Conservation (phyloP, 64 coral and sea anemone genomes). For the Hydrozoanthus tunicans region DNA sequence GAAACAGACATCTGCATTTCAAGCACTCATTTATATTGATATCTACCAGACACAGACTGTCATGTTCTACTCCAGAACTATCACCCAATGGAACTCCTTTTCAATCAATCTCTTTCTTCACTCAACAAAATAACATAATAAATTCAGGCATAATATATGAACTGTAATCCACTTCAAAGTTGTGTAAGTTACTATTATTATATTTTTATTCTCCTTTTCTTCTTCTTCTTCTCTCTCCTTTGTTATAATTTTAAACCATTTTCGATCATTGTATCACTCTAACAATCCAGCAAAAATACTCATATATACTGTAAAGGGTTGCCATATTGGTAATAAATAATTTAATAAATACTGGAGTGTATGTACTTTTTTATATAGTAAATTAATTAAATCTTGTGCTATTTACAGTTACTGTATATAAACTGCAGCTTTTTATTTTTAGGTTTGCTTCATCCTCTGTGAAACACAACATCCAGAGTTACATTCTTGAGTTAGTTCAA, state of each 20-base stretch:
- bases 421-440: not conserved
- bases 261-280: too few species aligned
- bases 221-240: too few species aligned
- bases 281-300: too few species aligned
- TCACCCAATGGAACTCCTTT: conserved; percentile 16
- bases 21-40: not conserved
- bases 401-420: too few species aligned
- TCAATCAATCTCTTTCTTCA: not conserved
- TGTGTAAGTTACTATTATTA: not conserved
- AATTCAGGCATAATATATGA: not conserved
- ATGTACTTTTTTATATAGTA: too few species aligned
- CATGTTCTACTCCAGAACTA: conserved; percentile 7
- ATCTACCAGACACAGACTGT: conserved; percentile 18
- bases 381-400: too few species aligned
- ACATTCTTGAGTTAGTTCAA: conserved; percentile 88
- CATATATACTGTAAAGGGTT: too few species aligned
- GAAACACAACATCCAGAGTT: conserved; percentile 85
- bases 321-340: too few species aligned
- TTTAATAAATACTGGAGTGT: too few species aligned
- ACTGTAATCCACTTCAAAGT: not conserved
- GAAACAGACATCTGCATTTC: not conserved
- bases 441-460: conserved; percentile 79
- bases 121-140: not conserved
- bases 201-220: too few species aligned
- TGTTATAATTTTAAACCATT: too few species aligned